Evolutionary conservation across 2,797 vertebrate species (phyloP).

Genomic region (Danio kyathit): DNA sequence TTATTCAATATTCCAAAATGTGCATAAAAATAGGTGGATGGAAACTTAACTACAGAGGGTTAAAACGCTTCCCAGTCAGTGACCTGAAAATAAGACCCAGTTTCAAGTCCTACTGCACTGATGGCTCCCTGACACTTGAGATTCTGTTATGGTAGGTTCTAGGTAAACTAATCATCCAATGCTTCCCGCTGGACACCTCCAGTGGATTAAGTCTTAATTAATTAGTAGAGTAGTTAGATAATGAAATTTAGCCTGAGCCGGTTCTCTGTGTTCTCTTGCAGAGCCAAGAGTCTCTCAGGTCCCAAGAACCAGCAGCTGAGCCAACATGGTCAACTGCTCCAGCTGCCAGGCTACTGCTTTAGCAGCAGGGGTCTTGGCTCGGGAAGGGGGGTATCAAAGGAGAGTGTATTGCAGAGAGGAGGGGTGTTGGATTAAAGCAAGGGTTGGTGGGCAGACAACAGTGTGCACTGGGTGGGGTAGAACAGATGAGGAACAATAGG

Average conservation of each 20-base stretch:
- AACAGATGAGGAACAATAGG: conserved; percentile 84
- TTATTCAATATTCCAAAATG: too few species aligned
- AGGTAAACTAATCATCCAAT: conserved; percentile 27
- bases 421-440: conserved; percentile 57
- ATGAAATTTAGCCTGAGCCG: conserved; percentile 64
- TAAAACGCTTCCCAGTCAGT: too few species aligned
- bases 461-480: conserved; percentile 75
- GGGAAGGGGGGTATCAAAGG: conserved; percentile 80
- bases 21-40: too few species aligned
- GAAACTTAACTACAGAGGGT: too few species aligned
- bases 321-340: conserved; percentile 80
- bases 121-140: background rate
- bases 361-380: conserved; percentile 65
- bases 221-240: conserved; percentile 71
- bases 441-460: conserved; percentile 75
- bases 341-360: conserved; percentile 83
- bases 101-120: background rate
- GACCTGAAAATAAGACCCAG: background rate
- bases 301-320: conserved; percentile 80
- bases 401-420: conserved; percentile 75
- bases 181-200: background rate
- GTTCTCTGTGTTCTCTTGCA: conserved; percentile 67
- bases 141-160: background rate
- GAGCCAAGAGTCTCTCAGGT: conserved; percentile 67
- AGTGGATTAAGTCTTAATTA: conserved; percentile 74